Evolutionary conservation across 2,888 invertebrate genomes (phyloP).

Genomic region (Athrips mouffetella): DNA sequence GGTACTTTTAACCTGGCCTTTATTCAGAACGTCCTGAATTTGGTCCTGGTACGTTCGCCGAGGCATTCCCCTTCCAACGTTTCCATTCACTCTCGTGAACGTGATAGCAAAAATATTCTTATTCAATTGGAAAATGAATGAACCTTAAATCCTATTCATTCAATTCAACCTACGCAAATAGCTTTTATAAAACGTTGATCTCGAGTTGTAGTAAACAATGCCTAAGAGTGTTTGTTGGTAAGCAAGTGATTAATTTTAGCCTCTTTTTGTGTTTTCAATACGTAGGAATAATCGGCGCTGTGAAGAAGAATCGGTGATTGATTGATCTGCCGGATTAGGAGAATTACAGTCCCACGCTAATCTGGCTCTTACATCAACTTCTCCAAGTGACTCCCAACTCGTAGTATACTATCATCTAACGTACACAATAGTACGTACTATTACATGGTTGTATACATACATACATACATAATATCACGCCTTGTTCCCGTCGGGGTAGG

Average conservation of each 20-base stretch:
- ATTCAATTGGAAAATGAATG: background rate
- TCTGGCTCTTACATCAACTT: conserved; percentile 3
- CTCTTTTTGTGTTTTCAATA: background rate
- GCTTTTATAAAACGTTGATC: background rate
- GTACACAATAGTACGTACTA: too few relatives aligned
- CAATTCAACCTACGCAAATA: background rate
- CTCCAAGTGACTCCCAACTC: too few relatives aligned
- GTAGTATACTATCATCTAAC: too few relatives aligned
- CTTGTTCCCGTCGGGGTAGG: too few relatives aligned
- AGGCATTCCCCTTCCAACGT: too few relatives aligned
- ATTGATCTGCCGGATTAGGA: conserved; percentile 32
- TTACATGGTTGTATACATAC: too few relatives aligned
- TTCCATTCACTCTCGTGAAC: too few relatives aligned
- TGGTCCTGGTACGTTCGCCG: too few relatives aligned
- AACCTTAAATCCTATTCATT: background rate
- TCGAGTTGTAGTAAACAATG: background rate
- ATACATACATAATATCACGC: too few relatives aligned
- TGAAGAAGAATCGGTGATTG: conserved; percentile 39
- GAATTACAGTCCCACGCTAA: conserved; percentile 24
- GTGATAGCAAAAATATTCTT: background rate
- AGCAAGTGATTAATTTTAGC: background rate
- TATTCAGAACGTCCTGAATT: too few relatives aligned
- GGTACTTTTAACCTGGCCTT: too few relatives aligned
- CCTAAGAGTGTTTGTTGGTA: background rate
- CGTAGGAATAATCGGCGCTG: conserved; percentile 36